These are phyloP conservation scores for Perca schrenkii DNA, from an alignment of 2,113 vertebrate genomes.

Conservation along the genomic window DNA sequence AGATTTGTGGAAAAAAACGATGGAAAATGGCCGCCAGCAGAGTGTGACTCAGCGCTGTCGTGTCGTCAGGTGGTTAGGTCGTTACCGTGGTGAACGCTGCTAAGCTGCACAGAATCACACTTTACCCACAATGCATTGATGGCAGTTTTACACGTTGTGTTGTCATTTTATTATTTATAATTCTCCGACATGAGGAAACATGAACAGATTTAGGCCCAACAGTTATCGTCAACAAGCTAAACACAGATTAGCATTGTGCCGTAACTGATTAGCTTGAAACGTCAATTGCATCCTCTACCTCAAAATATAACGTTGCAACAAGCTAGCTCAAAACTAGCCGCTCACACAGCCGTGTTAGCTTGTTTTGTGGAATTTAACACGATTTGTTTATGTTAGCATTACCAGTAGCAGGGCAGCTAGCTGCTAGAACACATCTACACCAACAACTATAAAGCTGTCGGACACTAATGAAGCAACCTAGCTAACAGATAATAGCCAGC, in stretches of 20 bases:
- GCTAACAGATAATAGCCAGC: too few species aligned
- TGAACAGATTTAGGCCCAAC: too few species aligned
- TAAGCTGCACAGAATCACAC: conserved; percentile 12
- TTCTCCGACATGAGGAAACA: neutral
- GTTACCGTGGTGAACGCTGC: too few species aligned
- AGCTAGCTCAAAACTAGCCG: neutral
- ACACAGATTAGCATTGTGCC: neutral
- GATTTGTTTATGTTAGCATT: too few species aligned
- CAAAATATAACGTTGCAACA: neutral
- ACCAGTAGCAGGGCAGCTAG: too few species aligned
- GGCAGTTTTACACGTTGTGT: neutral
- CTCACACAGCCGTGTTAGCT: too few species aligned
- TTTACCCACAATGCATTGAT: conserved; percentile 22
- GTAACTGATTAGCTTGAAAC: neutral
- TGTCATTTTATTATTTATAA: neutral
- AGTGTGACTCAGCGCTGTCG: neutral
- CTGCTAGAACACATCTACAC: too few species aligned
- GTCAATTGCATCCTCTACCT: neutral
- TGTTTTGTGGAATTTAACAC: too few species aligned
- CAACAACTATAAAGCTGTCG: too few species aligned
- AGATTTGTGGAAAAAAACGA: neutral
- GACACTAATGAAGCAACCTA: too few species aligned
- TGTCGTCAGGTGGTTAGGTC: neutral
- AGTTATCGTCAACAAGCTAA: neutral
- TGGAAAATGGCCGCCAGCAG: neutral